phyloP scores from a whole-genome alignment of 2,113 vertebrate genomes.

The Barnardius zonarius region DNA sequence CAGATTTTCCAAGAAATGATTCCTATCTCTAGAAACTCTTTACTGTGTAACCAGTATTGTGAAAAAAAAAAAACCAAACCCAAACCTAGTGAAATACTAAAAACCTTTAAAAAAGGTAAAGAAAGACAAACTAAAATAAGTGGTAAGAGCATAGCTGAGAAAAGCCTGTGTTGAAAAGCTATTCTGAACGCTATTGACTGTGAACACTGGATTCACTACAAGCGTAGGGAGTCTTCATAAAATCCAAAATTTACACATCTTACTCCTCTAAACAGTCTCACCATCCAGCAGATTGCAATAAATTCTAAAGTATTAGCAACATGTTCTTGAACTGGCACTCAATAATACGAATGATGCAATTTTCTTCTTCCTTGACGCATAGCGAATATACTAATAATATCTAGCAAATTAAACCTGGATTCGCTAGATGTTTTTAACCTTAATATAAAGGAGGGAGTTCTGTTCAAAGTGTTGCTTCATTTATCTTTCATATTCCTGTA shows the following conservation, averaged over 20 bases:
- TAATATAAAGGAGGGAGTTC: neutral
- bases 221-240: neutral
- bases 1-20: neutral
- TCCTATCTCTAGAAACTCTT: neutral
- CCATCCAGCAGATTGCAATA: neutral
- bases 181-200: neutral
- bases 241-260: neutral
- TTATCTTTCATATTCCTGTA: neutral
- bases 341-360: neutral
- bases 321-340: neutral
- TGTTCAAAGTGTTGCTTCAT: neutral
- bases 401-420: neutral
- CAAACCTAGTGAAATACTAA: neutral
- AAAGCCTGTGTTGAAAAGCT: neutral
- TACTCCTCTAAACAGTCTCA: neutral
- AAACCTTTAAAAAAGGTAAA: neutral
- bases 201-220: neutral
- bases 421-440: neutral
- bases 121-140: neutral
- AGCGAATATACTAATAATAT: slow-evolving; percentile 17
- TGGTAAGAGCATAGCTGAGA: neutral
- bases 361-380: neutral
- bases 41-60: neutral
- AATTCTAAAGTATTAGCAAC: neutral
- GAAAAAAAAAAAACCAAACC: neutral